These are phyloP conservation scores for Nomada goodeniana DNA, from an alignment of 2,888 invertebrate species.

Conservation along the genomic window DNA sequence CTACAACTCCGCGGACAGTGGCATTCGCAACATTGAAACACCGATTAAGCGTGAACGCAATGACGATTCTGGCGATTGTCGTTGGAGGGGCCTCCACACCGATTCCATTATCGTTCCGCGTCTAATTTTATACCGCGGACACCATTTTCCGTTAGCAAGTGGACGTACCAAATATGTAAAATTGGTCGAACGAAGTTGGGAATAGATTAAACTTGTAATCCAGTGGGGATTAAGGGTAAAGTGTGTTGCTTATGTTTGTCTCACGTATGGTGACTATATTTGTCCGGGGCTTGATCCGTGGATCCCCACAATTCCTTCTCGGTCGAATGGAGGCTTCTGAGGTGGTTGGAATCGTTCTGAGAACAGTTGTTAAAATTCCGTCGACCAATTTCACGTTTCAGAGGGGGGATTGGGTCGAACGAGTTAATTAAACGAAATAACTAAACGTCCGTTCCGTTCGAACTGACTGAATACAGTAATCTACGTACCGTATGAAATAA, in stretches of 20 bases:
- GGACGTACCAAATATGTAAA: too few relatives aligned
- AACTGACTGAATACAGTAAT: neutral
- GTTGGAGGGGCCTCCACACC: neutral
- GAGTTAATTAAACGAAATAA: neutral
- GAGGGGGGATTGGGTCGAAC: neutral
- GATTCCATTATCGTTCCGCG: neutral
- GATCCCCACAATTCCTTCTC: neutral
- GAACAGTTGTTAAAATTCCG: neutral
- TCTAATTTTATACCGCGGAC: neutral
- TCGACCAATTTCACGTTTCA: constrained; percentile 2
- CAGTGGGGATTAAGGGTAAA: too few relatives aligned
- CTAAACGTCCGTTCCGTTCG: neutral
- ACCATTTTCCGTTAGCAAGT: too few relatives aligned
- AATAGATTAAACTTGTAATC: too few relatives aligned
- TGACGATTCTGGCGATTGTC: neutral
- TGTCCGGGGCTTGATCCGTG: too few relatives aligned
- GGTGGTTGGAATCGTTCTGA: neutral
- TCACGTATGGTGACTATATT: too few relatives aligned
- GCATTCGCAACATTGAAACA: neutral
- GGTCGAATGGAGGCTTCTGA: neutral
- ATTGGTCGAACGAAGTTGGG: too few relatives aligned
- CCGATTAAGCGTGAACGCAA: neutral
- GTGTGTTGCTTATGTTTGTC: too few relatives aligned
- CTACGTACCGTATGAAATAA: too few relatives aligned
- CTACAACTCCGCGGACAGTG: too few relatives aligned